phyloP scores from a whole-genome alignment of 2,113 vertebrate genomes.

The Romanogobio albipinnatus region DNA sequence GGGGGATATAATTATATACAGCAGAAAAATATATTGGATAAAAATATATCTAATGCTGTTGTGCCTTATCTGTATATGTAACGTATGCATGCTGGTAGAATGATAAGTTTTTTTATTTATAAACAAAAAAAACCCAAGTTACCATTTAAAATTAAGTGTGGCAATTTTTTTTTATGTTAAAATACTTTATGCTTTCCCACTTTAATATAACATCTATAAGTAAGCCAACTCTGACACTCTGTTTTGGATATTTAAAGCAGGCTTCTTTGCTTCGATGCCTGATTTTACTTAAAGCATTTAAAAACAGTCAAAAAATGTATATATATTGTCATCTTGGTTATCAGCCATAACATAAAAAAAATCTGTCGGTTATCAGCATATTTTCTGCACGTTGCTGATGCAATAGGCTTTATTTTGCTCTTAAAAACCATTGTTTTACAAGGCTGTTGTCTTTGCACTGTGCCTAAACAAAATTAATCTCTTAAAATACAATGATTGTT shows the following conservation, averaged over 20 bases:
- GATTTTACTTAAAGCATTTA: too few species aligned
- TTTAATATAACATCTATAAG: too few species aligned
- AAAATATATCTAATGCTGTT: background rate
- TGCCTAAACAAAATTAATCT: background rate
- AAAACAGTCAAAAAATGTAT: too few species aligned
- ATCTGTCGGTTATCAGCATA: background rate
- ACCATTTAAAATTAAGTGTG: background rate
- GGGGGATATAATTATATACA: slow-evolving; percentile 26
- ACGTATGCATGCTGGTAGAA: background rate
- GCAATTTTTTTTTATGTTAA: too few species aligned
- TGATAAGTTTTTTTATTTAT: too few species aligned
- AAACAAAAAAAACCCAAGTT: too few species aligned
- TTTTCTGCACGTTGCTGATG: background rate
- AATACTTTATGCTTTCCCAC: too few species aligned
- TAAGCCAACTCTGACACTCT: too few species aligned
- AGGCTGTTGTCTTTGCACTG: background rate
- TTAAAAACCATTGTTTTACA: background rate
- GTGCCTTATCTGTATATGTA: slow-evolving; percentile 9
- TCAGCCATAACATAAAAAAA: background rate
- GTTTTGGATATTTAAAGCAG: too few species aligned
- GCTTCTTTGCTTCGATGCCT: too few species aligned
- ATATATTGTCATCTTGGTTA: too few species aligned
- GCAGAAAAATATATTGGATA: background rate
- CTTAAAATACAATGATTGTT: background rate
- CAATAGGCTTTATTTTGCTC: background rate